A percentile compares a stretch with the other conserved stretches of the same genome.
Evolutionary conservation across 2,888 invertebrate species (phyloP).

Genomic region (Craniophora ligustri): DNA sequence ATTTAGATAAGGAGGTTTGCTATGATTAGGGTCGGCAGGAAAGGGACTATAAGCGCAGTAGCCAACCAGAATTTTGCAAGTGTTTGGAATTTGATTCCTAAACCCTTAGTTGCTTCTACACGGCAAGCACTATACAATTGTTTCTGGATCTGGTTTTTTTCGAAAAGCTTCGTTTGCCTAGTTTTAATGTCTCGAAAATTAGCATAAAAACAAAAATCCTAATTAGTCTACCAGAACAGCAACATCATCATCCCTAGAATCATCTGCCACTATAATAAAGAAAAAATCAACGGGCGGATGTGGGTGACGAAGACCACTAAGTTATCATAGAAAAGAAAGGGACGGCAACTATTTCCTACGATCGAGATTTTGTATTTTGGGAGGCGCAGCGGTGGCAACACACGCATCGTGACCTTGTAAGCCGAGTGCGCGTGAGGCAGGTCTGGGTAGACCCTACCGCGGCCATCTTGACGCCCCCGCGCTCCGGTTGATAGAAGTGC

Average conservation of each 20-base stretch:
- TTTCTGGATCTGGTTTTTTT: too few species aligned
- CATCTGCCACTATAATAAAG: slow-evolving; percentile 71
- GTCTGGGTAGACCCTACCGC: slow-evolving; percentile 71
- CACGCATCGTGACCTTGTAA: slow-evolving; percentile 82
- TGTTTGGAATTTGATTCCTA: slow-evolving; percentile 20
- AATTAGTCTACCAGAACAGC: slow-evolving; percentile 11
- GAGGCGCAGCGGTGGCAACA: slow-evolving; percentile 75
- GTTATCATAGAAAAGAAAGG: slow-evolving; percentile 61
- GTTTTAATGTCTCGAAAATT: background rate
- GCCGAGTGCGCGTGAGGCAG: slow-evolving; percentile 82
- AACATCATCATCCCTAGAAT: slow-evolving; percentile 61
- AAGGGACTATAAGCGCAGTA: slow-evolving; percentile 21
- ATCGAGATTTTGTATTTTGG: slow-evolving; percentile 83
- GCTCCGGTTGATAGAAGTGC: slow-evolving; percentile 56
- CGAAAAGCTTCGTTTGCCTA: too few species aligned
- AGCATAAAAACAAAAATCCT: background rate
- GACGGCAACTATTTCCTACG: slow-evolving; percentile 66
- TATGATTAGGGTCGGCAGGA: slow-evolving; percentile 85
- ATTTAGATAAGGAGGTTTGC: slow-evolving; percentile 87
- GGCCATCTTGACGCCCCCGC: slow-evolving; percentile 83
- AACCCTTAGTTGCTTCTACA: background rate
- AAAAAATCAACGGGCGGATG: slow-evolving; percentile 70
- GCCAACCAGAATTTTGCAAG: slow-evolving; percentile 32
- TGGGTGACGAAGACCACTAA: slow-evolving; percentile 61
- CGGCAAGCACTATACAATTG: background rate